Conservation (phyloP, 1,140 invertebrate species). For the Nebria ingens region DNA sequence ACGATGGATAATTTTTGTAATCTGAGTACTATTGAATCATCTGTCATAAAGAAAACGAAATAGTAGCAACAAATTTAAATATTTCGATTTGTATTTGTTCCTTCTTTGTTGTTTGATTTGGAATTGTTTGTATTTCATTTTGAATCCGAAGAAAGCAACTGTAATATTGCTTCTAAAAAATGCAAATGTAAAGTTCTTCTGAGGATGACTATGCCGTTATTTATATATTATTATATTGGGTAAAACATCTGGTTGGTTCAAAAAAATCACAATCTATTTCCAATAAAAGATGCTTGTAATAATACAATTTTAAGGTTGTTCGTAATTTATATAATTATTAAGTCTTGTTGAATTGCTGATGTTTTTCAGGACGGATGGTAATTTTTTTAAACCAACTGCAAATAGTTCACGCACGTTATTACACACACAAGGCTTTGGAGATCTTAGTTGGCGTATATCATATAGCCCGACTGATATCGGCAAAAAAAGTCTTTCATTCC, state of each 20-base stretch:
- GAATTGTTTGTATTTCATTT: too few species aligned
- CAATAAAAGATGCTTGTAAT: too few species aligned
- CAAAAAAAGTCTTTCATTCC: constrained; percentile 1
- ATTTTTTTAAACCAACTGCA: constrained; percentile 3
- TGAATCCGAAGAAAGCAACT: too few species aligned
- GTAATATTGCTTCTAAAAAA: not conserved
- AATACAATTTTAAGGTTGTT: too few species aligned
- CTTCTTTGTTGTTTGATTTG: too few species aligned
- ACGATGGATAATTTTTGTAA: too few species aligned
- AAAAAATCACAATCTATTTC: constrained; percentile 8
- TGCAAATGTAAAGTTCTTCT: not conserved
- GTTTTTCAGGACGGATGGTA: not conserved
- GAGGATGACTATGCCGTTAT: not conserved
- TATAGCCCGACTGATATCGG: not conserved
- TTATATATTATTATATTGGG: too few species aligned
- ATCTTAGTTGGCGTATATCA: not conserved
- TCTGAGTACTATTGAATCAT: too few species aligned
- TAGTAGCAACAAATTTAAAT: too few species aligned
- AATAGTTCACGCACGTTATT: not conserved
- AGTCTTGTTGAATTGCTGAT: not conserved
- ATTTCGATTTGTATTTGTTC: not conserved
- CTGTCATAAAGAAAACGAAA: too few species aligned
- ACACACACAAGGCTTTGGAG: not conserved
- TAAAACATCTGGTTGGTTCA: constrained; percentile 2
- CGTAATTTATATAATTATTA: not conserved